Evolutionary conservation across 2,113 vertebrate species (phyloP).

Genomic region (Chelonoidis abingdonii): DNA sequence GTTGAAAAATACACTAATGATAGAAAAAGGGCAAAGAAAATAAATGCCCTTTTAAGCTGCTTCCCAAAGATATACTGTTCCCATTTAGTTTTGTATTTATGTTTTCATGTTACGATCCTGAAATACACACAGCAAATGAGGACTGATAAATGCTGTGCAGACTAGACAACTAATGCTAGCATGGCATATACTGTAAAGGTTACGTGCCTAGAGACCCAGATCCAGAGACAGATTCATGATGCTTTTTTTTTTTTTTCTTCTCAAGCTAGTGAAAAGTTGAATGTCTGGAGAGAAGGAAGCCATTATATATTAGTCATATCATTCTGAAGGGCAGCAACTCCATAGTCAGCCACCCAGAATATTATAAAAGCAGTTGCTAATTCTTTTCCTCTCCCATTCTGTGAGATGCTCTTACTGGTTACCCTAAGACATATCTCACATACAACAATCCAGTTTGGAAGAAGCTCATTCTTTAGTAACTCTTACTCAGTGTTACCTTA

Average conservation of each 20-base stretch:
- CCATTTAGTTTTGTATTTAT: background rate
- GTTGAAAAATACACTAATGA: constrained; percentile 68
- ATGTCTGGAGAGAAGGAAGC: constrained; percentile 14
- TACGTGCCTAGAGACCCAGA: constrained; percentile 43
- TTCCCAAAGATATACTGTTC: background rate
- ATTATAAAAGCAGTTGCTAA: constrained; percentile 3
- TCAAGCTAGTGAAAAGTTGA: constrained; percentile 39
- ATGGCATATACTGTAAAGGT: constrained; percentile 38
- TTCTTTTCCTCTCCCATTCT: background rate
- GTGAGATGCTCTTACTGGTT: background rate
- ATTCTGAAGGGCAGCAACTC: constrained; percentile 50
- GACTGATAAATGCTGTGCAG: background rate
- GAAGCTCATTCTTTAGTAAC: background rate
- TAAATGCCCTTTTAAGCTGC: constrained; percentile 2
- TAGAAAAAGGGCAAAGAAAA: constrained; percentile 60
- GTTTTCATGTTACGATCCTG: background rate
- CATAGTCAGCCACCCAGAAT: background rate
- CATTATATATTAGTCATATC: constrained; percentile 48
- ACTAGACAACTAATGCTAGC: constrained; percentile 11
- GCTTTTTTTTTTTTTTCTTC: background rate
- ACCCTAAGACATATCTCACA: background rate
- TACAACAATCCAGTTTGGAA: background rate
- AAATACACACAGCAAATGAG: background rate
- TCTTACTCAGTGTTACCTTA: fast-evolving
- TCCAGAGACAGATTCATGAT: constrained; percentile 38